phyloP scores from a whole-genome alignment of 2,113 vertebrate genomes.

The Neotragus pygmaeus region DNA sequence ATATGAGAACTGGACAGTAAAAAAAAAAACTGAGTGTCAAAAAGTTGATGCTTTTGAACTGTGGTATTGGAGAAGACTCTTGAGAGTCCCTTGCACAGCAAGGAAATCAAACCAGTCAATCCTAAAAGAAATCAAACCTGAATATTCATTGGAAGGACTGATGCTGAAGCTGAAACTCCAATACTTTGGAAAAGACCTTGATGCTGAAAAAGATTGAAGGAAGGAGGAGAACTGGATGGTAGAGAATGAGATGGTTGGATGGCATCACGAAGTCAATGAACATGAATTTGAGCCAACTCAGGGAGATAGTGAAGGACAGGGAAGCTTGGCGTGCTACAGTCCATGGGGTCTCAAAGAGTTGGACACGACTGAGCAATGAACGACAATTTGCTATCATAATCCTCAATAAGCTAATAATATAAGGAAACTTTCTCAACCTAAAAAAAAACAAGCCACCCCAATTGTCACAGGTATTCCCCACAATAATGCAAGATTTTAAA shows the following conservation, averaged over 20 bases:
- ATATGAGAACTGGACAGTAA: neutral
- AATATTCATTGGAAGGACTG: neutral
- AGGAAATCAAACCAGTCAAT: neutral
- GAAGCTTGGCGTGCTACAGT: neutral
- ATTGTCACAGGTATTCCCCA: neutral
- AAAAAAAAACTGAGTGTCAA: neutral
- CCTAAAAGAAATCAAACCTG: neutral
- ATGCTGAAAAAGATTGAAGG: neutral
- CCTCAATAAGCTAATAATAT: neutral
- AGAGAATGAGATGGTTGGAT: neutral
- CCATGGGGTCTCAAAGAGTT: neutral
- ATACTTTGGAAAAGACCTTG: neutral
- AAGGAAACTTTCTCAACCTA: neutral
- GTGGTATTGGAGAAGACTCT: neutral
- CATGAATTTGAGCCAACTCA: neutral
- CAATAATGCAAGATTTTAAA: neutral
- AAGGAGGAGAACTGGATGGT: neutral
- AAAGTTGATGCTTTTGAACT: neutral
- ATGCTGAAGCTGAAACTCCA: neutral
- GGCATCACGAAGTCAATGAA: neutral
- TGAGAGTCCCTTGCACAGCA: neutral
- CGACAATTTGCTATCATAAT: neutral
- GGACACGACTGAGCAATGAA: neutral
- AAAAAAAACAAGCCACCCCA: neutral
- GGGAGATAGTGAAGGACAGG: neutral